A percentile compares a stretch with the other conserved stretches of the same genome.
Conservation (phyloP, 2,113 vertebrate genomes). For the Plotosus lineatus region DNA sequence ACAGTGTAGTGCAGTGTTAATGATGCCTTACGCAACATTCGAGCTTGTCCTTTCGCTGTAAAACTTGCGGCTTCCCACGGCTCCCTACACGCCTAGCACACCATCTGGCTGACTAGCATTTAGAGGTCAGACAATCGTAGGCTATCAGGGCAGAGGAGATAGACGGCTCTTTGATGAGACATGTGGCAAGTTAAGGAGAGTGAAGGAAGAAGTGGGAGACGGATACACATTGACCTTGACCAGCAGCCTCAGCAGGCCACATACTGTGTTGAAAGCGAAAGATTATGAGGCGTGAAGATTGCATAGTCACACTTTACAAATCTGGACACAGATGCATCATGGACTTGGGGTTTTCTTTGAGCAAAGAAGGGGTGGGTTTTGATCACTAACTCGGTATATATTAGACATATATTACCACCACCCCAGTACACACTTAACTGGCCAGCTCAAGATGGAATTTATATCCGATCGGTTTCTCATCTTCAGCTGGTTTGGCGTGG, state of each 20-base stretch:
- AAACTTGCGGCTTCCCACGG: conserved; percentile 21
- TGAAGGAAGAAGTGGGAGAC: conserved; percentile 14
- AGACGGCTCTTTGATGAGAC: conserved; percentile 27
- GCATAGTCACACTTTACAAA: neutral
- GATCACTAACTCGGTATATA: neutral
- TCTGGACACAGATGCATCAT: conserved; percentile 1
- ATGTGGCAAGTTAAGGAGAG: conserved; percentile 28
- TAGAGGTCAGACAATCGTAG: conserved; percentile 29
- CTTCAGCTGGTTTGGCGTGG: neutral
- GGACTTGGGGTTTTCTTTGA: neutral
- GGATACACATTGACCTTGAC: conserved; percentile 44
- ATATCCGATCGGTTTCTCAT: neutral
- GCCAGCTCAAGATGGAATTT: neutral
- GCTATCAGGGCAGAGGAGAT: neutral
- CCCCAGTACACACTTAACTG: neutral
- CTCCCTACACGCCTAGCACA: conserved; percentile 28
- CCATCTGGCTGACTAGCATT: conserved; percentile 42
- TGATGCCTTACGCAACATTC: conserved; percentile 32
- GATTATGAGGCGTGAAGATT: neutral
- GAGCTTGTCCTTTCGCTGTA: conserved; percentile 38
- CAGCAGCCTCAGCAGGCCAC: conserved; percentile 9
- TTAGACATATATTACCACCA: neutral
- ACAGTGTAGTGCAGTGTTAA: conserved; percentile 35
- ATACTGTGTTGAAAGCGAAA: conserved; percentile 30
- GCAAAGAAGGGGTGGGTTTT: neutral